Evolutionary conservation across 2,888 invertebrate species (phyloP).

Genomic region (Cenopis cana): DNA sequence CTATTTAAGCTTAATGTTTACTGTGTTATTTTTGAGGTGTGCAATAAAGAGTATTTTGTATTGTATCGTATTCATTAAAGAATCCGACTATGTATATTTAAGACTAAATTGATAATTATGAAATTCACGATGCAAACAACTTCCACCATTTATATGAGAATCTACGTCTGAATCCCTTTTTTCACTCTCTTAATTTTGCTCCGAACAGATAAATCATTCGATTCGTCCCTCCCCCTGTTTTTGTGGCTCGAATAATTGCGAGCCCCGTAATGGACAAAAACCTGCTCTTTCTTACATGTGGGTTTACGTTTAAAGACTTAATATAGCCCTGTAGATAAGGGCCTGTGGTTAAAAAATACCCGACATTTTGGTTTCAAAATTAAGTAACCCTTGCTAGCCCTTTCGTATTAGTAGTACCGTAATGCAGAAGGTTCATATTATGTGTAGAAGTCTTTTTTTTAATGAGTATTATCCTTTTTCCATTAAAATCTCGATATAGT

Average conservation of each 20-base stretch:
- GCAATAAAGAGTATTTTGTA: too few relatives aligned
- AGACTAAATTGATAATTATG: not conserved
- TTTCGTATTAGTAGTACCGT: too few relatives aligned
- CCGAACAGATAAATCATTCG: constrained; percentile 29
- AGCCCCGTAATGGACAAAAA: constrained; percentile 38
- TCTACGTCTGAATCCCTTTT: constrained; percentile 36
- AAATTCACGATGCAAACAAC: constrained; percentile 1
- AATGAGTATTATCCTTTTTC: too few relatives aligned
- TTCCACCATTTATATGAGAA: constrained; percentile 29
- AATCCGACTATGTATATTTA: not conserved
- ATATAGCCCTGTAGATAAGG: constrained; percentile 6
- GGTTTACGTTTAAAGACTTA: constrained; percentile 21
- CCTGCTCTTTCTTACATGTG: constrained; percentile 19
- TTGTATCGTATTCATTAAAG: too few relatives aligned
- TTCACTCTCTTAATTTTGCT: constrained; percentile 36
- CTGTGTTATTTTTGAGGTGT: too few relatives aligned
- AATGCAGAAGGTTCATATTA: too few relatives aligned
- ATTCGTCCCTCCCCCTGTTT: constrained; percentile 34
- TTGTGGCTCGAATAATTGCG: constrained; percentile 34
- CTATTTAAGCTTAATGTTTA: too few relatives aligned
- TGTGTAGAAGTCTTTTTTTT: too few relatives aligned
- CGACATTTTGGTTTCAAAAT: not conserved
- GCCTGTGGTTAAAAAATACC: not conserved
- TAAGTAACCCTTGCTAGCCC: too few relatives aligned
- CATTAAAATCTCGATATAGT: too few relatives aligned